These are phyloP conservation scores for Stenopsyche tienmushanensis DNA, from an alignment of 1,140 invertebrate species.

Conservation along the genomic window DNA sequence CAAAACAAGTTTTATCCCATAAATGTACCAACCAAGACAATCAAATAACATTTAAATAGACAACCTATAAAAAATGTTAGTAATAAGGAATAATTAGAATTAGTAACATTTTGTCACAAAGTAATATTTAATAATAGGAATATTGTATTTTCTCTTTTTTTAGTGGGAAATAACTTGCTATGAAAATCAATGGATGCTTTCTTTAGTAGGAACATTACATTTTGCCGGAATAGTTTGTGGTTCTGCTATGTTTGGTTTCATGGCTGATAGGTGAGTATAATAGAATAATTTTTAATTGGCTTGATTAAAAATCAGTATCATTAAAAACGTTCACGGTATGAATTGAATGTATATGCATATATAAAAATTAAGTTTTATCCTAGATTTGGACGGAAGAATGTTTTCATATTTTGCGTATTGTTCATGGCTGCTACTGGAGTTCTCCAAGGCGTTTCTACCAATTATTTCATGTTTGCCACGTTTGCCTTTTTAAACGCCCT, in stretches of 20 bases:
- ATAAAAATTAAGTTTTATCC: too few species aligned
- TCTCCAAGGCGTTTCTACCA: constrained; percentile 55
- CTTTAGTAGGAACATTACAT: constrained; percentile 60
- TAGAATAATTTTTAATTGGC: not conserved
- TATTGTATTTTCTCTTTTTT: constrained; percentile 39
- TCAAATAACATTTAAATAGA: too few species aligned
- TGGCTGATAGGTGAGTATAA: constrained; percentile 59
- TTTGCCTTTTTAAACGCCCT: constrained; percentile 62
- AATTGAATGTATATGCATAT: too few species aligned
- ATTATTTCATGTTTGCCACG: constrained; percentile 57
- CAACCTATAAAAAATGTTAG: too few species aligned
- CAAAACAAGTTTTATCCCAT: too few species aligned
- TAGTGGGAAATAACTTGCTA: constrained; percentile 60
- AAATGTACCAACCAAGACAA: too few species aligned
- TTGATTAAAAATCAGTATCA: not conserved
- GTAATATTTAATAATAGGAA: too few species aligned
- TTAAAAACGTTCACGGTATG: not conserved
- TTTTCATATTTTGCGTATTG: constrained; percentile 58
- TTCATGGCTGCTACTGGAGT: constrained; percentile 60
- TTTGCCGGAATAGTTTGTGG: constrained; percentile 62
- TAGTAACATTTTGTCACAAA: too few species aligned
- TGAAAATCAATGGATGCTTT: constrained; percentile 61
- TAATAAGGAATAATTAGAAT: too few species aligned
- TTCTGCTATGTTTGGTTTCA: constrained; percentile 57
- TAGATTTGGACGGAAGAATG: constrained; percentile 62